Evolutionary conservation across 2,113 vertebrate genomes (phyloP).

Genomic region (Pyrgilauda ruficollis): DNA sequence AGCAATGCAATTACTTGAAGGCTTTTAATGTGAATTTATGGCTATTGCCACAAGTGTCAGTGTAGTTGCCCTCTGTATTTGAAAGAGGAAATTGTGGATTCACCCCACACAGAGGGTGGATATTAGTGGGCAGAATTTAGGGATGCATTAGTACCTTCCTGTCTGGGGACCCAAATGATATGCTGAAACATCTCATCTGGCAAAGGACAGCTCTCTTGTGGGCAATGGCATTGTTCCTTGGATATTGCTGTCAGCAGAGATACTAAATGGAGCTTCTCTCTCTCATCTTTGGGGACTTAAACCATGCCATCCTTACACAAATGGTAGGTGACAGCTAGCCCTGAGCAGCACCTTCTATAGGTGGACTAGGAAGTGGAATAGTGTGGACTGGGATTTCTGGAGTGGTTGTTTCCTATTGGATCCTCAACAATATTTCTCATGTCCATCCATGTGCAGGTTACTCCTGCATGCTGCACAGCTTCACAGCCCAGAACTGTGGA

Average conservation of each 20-base stretch:
- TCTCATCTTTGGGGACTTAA: not conserved
- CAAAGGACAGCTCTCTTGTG: not conserved
- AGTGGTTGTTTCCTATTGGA: not conserved
- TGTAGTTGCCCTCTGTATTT: not conserved
- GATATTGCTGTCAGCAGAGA: not conserved
- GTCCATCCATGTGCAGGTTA: not conserved
- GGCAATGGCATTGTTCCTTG: not conserved
- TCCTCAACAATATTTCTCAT: not conserved
- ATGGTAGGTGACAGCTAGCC: not conserved
- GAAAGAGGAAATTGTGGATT: not conserved
- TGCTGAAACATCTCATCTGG: not conserved
- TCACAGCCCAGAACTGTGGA: not conserved
- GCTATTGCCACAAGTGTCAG: not conserved
- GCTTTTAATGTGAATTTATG: constrained; percentile 29
- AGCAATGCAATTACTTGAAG: not conserved
- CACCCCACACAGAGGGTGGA: not conserved
- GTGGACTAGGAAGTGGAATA: not conserved
- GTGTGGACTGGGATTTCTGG: not conserved
- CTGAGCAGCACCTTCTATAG: not conserved
- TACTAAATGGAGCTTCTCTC: not conserved
- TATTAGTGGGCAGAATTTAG: not conserved
- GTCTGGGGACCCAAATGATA: not conserved
- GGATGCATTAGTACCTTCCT: not conserved
- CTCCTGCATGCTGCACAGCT: not conserved
- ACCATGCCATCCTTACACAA: not conserved